These are phyloP conservation scores for Urophycis tenuis DNA, from an alignment of 2,797 vertebrate species.

Conservation along the genomic window DNA sequence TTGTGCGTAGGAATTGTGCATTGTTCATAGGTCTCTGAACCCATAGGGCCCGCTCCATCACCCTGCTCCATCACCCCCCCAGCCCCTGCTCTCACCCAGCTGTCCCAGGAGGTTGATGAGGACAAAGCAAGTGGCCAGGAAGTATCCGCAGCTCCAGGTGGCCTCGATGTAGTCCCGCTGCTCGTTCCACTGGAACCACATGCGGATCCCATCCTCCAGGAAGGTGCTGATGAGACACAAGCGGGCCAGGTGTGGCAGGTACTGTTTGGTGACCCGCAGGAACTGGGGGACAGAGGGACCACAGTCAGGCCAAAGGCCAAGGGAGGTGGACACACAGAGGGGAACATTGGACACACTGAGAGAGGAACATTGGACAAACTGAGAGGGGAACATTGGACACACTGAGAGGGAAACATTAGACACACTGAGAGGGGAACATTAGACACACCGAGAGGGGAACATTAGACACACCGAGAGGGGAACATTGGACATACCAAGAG, in stretches of 20 bases:
- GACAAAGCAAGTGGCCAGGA: constrained; percentile 90
- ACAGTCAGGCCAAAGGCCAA: no score
- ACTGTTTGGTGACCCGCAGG: constrained; percentile 92
- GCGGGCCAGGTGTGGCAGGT: constrained; percentile 89
- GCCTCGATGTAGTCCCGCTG: constrained; percentile 95
- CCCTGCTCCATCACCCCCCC: no score
- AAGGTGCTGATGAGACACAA: constrained; percentile 98
- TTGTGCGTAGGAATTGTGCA: neutral
- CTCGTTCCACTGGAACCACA: constrained; percentile 99
- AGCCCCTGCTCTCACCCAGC: constrained; percentile 71
- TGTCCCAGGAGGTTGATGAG: constrained; percentile 93
- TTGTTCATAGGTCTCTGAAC: no score
- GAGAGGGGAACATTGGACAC: no score
- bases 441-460: no score
- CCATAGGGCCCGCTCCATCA: no score
- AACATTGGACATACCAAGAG: no score
- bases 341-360: no score
- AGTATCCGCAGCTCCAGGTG: constrained; percentile 93
- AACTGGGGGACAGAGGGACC: constrained; percentile 70
- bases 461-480: no score
- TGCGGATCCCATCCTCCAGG: constrained; percentile 95
- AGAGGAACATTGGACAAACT: no score
- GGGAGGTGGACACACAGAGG: neutral
- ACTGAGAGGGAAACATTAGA: no score
- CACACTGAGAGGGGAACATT: no score